Evolutionary conservation across 1,140 invertebrate species (phyloP).

Genomic region (Nymphalis io): DNA sequence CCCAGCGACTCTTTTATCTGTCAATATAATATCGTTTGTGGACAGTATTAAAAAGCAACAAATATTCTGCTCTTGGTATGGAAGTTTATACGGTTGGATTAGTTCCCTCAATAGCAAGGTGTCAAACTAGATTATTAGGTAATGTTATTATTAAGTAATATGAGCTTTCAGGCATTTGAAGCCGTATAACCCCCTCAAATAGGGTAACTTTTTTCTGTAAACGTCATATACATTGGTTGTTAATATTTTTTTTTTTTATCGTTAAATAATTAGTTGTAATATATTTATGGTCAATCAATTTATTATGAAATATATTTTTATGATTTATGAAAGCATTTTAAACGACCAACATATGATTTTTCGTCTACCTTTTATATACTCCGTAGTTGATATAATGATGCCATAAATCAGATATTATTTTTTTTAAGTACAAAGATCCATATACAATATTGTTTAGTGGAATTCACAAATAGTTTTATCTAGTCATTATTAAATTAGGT

Average conservation of each 20-base stretch:
- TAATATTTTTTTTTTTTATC: background rate
- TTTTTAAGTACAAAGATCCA: slow-evolving; percentile 13
- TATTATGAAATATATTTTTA: too few relatives aligned
- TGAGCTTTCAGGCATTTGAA: slow-evolving; percentile 49
- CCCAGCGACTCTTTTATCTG: too few relatives aligned
- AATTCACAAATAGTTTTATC: slow-evolving; percentile 51
- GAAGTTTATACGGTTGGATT: background rate
- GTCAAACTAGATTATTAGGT: slow-evolving; percentile 64
- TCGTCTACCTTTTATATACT: background rate
- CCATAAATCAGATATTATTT: slow-evolving; percentile 18
- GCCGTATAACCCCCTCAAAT: slow-evolving; percentile 15
- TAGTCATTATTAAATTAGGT: slow-evolving; percentile 64
- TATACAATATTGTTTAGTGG: slow-evolving; percentile 20
- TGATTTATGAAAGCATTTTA: too few relatives aligned
- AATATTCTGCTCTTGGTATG: background rate
- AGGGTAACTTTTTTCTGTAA: slow-evolving; percentile 15
- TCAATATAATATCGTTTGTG: too few relatives aligned
- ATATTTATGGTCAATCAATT: background rate
- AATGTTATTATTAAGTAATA: slow-evolving; percentile 51
- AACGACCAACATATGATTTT: too few relatives aligned
- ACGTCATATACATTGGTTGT: background rate
- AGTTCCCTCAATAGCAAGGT: slow-evolving; percentile 49
- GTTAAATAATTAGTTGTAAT: background rate
- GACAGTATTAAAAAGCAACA: background rate
- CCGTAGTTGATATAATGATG: slow-evolving; percentile 3